Evolutionary conservation across 2,113 vertebrate species (phyloP).

Genomic region (Diglossa brunneiventris): DNA sequence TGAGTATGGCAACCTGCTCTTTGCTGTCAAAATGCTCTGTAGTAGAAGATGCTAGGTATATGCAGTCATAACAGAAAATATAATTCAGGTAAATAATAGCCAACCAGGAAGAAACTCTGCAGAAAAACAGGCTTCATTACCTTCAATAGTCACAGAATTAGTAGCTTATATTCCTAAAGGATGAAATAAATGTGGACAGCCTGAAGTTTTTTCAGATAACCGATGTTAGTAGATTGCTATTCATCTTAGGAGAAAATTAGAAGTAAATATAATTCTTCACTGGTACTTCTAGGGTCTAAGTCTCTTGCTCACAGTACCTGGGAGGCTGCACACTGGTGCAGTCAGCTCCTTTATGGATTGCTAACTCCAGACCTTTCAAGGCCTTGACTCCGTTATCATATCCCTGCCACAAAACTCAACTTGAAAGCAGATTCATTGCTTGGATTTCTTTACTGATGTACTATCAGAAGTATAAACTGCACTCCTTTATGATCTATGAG

Average conservation of each 20-base stretch:
- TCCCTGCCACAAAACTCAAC: neutral
- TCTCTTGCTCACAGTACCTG: neutral
- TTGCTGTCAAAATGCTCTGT: neutral
- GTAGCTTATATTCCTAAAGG: neutral
- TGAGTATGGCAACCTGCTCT: neutral
- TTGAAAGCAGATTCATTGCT: neutral
- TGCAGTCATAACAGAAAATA: neutral
- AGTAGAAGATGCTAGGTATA: neutral
- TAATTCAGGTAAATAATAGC: neutral
- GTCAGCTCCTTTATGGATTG: neutral
- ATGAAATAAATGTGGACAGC: neutral
- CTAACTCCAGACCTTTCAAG: neutral
- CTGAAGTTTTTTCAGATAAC: neutral
- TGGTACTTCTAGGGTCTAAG: neutral
- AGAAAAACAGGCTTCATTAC: neutral
- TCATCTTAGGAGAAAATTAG: neutral
- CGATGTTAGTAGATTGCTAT: neutral
- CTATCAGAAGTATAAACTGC: neutral
- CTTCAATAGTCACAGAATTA: neutral
- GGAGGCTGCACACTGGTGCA: neutral
- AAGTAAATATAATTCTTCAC: neutral
- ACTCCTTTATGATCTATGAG: neutral
- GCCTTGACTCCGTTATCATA: neutral
- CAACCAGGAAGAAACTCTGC: neutral
- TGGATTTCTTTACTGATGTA: slow-evolving; percentile 2